Conservation (phyloP, 2,797 vertebrate genomes). For the Rhabdomys pumilio region DNA sequence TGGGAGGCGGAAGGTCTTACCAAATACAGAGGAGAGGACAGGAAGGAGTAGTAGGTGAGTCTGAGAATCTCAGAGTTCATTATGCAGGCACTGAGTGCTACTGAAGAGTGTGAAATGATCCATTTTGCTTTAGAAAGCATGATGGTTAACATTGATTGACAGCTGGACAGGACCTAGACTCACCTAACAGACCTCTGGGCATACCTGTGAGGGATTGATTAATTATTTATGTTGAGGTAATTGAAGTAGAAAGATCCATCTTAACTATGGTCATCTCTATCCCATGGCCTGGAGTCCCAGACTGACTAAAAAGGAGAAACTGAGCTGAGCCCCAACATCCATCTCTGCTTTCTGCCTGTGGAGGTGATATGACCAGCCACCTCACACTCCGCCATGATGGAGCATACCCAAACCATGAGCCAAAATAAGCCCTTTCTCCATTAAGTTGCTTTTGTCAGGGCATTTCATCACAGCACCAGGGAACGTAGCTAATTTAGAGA, state of each 20-base stretch:
- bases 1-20: background rate
- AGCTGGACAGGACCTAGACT: background rate
- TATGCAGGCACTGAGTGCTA: background rate
- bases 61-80: background rate
- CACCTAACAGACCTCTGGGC: background rate
- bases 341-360: background rate
- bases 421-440: background rate
- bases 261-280: background rate
- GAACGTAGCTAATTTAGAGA: background rate
- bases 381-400: background rate
- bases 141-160: background rate
- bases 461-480: background rate
- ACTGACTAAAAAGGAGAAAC: background rate
- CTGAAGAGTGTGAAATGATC: background rate
- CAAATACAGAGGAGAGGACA: background rate
- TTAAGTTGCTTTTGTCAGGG: background rate
- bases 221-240: background rate
- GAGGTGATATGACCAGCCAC: background rate
- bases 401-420: background rate
- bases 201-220: background rate
- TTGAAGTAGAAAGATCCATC: background rate
- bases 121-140: background rate
- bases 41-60: too few relatives aligned
- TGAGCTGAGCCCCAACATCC: background rate
- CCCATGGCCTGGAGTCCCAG: background rate